Percentiles rank a stretch among this genome's conserved stretches.
Conservation (phyloP, 2,888 invertebrate genomes). For the Tigriopus californicus region DNA sequence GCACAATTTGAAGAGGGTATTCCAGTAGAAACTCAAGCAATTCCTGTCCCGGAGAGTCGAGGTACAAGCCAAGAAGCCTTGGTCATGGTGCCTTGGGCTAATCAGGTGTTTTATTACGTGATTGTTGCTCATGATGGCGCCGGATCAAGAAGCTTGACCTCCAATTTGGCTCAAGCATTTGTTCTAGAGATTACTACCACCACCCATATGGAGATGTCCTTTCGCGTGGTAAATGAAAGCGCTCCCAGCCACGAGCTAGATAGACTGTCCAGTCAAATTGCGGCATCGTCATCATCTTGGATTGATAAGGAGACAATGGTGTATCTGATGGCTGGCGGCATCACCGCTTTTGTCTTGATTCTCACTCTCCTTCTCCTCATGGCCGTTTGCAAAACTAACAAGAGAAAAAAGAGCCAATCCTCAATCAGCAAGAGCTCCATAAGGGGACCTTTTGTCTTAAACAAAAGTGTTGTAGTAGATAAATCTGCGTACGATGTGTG, state of each 20-base stretch:
- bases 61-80: conserved; percentile 23
- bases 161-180: conserved; percentile 24
- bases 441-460: too few relatives aligned
- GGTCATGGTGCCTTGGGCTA: conserved; percentile 23
- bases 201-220: conserved; percentile 16
- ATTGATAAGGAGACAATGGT: neutral
- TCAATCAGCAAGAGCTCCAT: too few relatives aligned
- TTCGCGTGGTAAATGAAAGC: neutral
- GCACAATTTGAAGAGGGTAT: conserved; percentile 22
- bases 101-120: conserved; percentile 24
- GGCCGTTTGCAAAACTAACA: neutral
- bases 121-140: conserved; percentile 22
- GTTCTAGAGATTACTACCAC: conserved; percentile 23
- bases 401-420: neutral
- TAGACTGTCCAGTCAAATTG: neutral
- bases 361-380: neutral
- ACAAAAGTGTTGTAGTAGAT: too few relatives aligned
- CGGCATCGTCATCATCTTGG: neutral
- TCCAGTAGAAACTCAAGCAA: conserved; percentile 21
- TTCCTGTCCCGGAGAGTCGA: conserved; percentile 20
- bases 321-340: conserved; percentile 1
- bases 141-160: conserved; percentile 22
- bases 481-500: too few relatives aligned
- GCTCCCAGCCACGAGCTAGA: neutral
- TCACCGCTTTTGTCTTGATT: neutral